Evolutionary conservation across 2,797 vertebrate genomes (phyloP), one percentile per base, ranked within the genome.

Genomic region (Helicolenus hilgendorfi): DNA sequence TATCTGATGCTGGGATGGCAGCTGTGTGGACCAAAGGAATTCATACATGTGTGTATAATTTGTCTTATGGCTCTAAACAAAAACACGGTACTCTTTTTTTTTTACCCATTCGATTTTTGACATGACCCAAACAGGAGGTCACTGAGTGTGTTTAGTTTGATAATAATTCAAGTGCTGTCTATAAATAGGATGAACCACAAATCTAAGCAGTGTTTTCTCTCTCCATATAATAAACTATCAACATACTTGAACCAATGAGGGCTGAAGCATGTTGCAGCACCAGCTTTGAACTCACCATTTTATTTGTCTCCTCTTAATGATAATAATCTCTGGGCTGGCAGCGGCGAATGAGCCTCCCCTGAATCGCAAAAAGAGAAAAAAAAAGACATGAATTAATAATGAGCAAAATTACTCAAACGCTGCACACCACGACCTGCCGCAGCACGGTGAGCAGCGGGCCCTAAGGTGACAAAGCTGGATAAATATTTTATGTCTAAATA

Each of bases 401-500:
- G 92, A 94, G 91, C 56, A 89, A 96, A 96, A 97, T 96, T 92
- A 97, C 94, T 97, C 92, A 96, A 96, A 96, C 92, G 91, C 90
- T 84, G 92, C 93, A 88, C 94, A 95, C 87, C 87, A 77, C 68
- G 91, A 94, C 91, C 94, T 95, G 92, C 95, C 56, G 87, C 90
- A 87, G 92, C 89, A 91, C 79, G 31, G 89, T 83, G 92, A 94
- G 95, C 92, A 80, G 82, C 38, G 83, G 89, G 94, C 95, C 96
- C 95, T 85, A 87, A 95, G 95, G 96, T 97, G 96, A 95, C 95
- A 95, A 89, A 76, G 79, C 89, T 83, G 53, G 93, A 94, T 97
- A 94, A 97, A 97, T 97, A 96, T 97, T 98, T 96, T 60, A 97
- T 94, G 79, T 94, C 86, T 95, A 97, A 97, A 97, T 94, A 95